Evolutionary conservation across 2,113 vertebrate genomes (phyloP).

Genomic region (Varanus salvator): DNA sequence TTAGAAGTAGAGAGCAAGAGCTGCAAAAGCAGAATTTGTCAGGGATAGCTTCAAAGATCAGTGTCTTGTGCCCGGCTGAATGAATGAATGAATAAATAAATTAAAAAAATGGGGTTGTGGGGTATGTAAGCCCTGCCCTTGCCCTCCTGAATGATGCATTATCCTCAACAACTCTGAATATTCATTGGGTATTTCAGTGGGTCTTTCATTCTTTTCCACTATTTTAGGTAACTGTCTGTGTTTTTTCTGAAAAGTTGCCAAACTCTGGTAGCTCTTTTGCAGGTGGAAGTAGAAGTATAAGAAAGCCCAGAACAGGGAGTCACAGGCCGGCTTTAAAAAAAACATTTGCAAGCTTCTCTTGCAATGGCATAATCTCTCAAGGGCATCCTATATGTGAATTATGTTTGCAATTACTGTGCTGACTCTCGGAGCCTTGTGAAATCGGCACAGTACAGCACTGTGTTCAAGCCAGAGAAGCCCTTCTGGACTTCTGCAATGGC

Average conservation of each 20-base stretch:
- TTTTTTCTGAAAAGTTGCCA: slow-evolving; percentile 37
- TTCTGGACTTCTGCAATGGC: not conserved
- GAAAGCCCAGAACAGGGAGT: slow-evolving; percentile 13
- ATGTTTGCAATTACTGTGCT: not conserved
- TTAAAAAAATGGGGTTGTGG: not conserved
- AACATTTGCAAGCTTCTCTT: slow-evolving; percentile 8
- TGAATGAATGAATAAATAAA: no score
- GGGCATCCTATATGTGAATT: not conserved
- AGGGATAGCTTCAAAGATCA: slow-evolving; percentile 66
- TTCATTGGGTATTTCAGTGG: slow-evolving; percentile 45
- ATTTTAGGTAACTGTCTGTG: slow-evolving; percentile 45
- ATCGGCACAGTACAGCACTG: not conserved
- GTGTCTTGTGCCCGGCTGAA: slow-evolving; percentile 37
- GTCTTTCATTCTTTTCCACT: no score
- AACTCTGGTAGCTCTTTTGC: slow-evolving; percentile 34
- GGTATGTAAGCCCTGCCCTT: slow-evolving; percentile 33
- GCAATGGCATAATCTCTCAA: slow-evolving; percentile 5
- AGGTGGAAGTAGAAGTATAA: slow-evolving; percentile 35
- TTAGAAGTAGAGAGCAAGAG: not conserved
- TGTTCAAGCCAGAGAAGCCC: not conserved
- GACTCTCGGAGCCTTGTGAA: slow-evolving; percentile 1
- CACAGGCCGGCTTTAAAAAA: slow-evolving; percentile 13
- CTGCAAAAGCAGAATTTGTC: slow-evolving; percentile 19
- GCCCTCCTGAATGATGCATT: slow-evolving; percentile 59
- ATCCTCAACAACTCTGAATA: slow-evolving; percentile 55